Percentiles rank a stretch among this genome's conserved stretches.
Evolutionary conservation across 1,140 invertebrate species (phyloP).

Genomic region (Drosophila nebulosa): DNA sequence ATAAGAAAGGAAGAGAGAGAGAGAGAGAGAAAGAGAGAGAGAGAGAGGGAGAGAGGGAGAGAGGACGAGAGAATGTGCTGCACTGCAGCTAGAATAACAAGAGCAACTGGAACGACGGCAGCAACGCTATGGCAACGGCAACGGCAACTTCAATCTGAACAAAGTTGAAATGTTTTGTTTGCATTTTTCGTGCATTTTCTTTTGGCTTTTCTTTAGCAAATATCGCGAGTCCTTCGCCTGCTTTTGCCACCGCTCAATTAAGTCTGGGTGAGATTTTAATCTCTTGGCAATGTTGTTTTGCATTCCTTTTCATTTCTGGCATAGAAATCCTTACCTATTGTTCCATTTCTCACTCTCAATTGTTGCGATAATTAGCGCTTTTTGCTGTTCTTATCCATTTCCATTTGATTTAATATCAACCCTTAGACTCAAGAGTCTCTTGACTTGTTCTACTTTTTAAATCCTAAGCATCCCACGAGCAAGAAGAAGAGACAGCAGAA

Average conservation of each 20-base stretch:
- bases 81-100: conserved; percentile 34
- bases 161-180: conserved; percentile 55
- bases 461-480: conserved; percentile 33
- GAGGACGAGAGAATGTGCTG: no score
- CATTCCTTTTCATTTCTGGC: conserved; percentile 16
- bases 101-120: conserved; percentile 9
- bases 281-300: conserved; percentile 49
- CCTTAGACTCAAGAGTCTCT: not conserved
- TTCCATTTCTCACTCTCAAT: conserved; percentile 24
- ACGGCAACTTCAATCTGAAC: conserved; percentile 3
- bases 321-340: conserved; percentile 40
- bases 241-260: conserved; percentile 56
- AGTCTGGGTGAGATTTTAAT: conserved; percentile 61
- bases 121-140: conserved; percentile 2
- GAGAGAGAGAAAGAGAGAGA: conserved; percentile 22
- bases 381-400: conserved; percentile 43
- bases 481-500: conserved; percentile 7
- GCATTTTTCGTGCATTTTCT: conserved; percentile 29
- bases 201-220: conserved; percentile 30
- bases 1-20: not conserved
- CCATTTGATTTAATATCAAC: conserved; percentile 47
- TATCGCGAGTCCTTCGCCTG: conserved; percentile 19
- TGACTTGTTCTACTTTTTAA: conserved; percentile 32
- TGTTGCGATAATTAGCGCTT: conserved; percentile 61
- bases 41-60: not conserved